Evolutionary conservation across 2,888 invertebrate genomes (phyloP).

Genomic region (Trissonchulus latispiculum): DNA sequence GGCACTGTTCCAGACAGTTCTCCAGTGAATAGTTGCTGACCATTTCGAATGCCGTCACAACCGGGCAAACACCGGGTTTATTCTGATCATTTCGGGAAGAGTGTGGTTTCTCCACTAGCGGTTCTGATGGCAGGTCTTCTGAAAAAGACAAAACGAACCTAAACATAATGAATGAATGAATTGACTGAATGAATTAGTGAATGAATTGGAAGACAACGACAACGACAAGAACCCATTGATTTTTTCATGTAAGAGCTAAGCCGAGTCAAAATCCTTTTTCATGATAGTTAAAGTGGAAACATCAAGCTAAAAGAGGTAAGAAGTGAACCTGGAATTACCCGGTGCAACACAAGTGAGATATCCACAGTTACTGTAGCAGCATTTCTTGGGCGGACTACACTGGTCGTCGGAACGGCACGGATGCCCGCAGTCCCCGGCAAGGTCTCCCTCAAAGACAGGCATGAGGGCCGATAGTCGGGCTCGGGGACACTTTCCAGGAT

Average conservation of each 20-base stretch:
- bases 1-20: constrained; percentile 25
- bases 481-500: neutral
- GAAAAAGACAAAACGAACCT: no score
- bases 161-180: no score
- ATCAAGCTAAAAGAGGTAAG: no score
- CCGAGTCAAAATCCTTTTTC: no score
- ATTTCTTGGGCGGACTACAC: constrained; percentile 28
- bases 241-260: no score
- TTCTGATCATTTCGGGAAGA: neutral
- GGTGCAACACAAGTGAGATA: neutral
- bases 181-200: no score
- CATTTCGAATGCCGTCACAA: neutral
- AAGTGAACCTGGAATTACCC: no score
- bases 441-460: neutral
- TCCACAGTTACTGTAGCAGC: constrained; percentile 38
- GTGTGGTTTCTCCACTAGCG: no score
- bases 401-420: constrained; percentile 24
- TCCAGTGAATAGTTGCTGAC: neutral
- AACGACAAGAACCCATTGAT: no score
- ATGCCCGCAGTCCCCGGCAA: neutral
- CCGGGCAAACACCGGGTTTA: neutral
- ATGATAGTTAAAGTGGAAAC: no score
- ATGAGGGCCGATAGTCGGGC: neutral
- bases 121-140: no score
- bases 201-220: no score